Evolutionary conservation across 37 sponge, comb jelly and placozoan genomes (phyloP), one percentile per base, ranked within the genome.

Genomic region (Aphrocallistes beatrix): DNA sequence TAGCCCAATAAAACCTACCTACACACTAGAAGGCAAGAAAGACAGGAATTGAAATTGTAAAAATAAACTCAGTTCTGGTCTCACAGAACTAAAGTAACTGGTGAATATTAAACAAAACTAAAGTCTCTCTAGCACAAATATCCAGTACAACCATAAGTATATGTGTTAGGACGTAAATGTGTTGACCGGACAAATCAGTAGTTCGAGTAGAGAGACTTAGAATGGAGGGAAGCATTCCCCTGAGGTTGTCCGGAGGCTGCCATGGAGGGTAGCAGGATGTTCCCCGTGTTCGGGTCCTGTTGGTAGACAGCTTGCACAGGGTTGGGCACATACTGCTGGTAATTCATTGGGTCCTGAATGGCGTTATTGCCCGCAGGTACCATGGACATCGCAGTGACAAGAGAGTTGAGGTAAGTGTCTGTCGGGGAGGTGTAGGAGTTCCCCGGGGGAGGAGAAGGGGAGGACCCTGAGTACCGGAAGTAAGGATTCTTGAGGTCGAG

Each of bases 401-500:
- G 10, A 60, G 75, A 60, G 75, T 60, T 60, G 25, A 60, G 10
- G 75, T 60, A 60, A 32, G 75, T 30, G 6, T 60, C 75, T 30
- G 75, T 60, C 6, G 75, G 75, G n/a, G 75, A 60, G 6, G n/a
- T 30, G 75, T 60, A 60, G n/a, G 75, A 25, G 34, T 84, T 75
- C 0, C 91, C 95, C 3, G 95, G 91, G 10, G 94, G 90, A 1
- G 90, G 75, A 10, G 50, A 87, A 81, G 94, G 89, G 8, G 86
- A 34, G 0, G 50, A 34, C 9, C 90, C 90, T 75, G 91, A 91
- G 92, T 98, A 98, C 36, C 99, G 91, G 86, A 95, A 98, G 86
- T 89, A 93, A 8, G 99, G 96, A 82, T 98, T 98, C 94, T 98
- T 98, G 81, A 98, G 91, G 83, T 98, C 99, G 32, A 93, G 83